Evolutionary conservation across 1,140 invertebrate genomes (phyloP), one percentile per base, ranked within the genome.

Genomic region (Aphaenogaster floridana): DNA sequence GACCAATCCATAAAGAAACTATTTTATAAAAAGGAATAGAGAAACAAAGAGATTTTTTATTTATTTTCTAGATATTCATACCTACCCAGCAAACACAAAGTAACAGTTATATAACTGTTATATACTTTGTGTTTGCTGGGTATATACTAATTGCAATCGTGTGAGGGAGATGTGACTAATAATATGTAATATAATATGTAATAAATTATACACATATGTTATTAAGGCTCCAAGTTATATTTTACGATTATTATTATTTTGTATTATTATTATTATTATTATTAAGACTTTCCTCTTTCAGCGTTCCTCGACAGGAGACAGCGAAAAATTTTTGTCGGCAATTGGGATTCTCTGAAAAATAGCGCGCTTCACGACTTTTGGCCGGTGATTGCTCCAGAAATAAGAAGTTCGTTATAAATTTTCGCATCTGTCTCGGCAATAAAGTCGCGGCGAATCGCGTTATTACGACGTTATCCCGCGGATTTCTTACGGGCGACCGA

Each of bases 351-450:
- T 11, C 21, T 36, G 48, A 52, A 15, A 63, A 45, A 45, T 63
- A 78, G 15, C 34, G 34, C n/a, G 21, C n/a, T 42, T 61, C 17
- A 21, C 66, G 17, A 59, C 28, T 72, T 72, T 59, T 21, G 80
- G 48, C 11, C 21, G 52, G 13, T 17, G 68, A 74, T 83, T 61
- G 68, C 17, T 74, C 17, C 17, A 28, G 54, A 42, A 83, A 61
- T 84, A 74, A 84, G 50, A 81, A 69, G 80, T 59, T 76, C 80
- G 69, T 76, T 84, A 74, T 76, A 61, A 84, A 84, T 84, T 74
- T 45, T 76, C 69, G 80, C 69, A 69, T 74, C 54, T 76, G 69
- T 72, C 34, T 8, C n/a, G 69, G 42, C 34, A 74, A 76, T 84
- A 63, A 84, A 84, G 34, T 71, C 17, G 45, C 15, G 66, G 54